phyloP scores from a whole-genome alignment of 2,113 vertebrate genomes.

The Mormyrus iriodes region DNA sequence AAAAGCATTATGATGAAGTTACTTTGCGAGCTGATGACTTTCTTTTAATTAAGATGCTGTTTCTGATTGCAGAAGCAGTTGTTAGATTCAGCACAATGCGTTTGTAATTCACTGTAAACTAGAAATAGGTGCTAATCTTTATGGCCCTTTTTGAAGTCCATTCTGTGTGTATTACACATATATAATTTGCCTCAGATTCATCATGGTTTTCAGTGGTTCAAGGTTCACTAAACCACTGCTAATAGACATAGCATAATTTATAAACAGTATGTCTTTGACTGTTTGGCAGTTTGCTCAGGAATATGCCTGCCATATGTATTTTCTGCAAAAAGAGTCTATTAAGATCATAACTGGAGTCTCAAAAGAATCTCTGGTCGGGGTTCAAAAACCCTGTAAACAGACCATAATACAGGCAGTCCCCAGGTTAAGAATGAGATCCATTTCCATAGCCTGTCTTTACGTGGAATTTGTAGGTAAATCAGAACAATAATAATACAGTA shows the following conservation, averaged over 20 bases:
- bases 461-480: background rate
- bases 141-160: conserved; percentile 21
- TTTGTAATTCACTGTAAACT: background rate
- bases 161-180: conserved; percentile 20
- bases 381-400: conserved; percentile 31
- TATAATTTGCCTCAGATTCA: conserved; percentile 24
- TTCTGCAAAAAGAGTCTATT: conserved; percentile 20
- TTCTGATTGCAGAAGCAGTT: background rate
- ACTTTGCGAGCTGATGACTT: background rate
- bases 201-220: conserved; percentile 19
- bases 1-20: conserved; percentile 5
- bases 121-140: conserved; percentile 3
- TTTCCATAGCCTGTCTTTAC: background rate
- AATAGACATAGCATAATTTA: conserved; percentile 52
- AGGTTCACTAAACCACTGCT: conserved; percentile 43
- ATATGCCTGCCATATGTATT: conserved; percentile 55
- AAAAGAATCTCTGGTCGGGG: conserved; percentile 21
- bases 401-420: background rate
- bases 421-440: background rate
- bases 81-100: background rate
- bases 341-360: background rate
- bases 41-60: conserved; percentile 16
- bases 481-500: background rate
- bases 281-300: conserved; percentile 40
- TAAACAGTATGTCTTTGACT: conserved; percentile 47